phyloP scores from a whole-genome alignment of 2,113 vertebrate species.

The Tautogolabrus adspersus region DNA sequence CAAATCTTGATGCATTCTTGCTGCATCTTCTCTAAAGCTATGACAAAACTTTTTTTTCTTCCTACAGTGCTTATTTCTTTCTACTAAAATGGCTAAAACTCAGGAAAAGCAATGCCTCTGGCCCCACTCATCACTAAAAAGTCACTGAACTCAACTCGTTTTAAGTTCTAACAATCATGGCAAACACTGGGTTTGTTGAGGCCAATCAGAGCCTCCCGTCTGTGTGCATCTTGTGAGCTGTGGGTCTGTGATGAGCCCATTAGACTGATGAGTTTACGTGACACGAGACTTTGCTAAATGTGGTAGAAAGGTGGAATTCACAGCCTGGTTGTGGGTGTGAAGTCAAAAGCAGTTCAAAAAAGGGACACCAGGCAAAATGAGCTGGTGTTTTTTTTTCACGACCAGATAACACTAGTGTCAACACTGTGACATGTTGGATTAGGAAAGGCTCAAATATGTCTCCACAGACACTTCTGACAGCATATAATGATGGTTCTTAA shows the following conservation, averaged over 20 bases:
- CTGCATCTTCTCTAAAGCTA: conserved; percentile 12
- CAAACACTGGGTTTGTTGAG: not conserved
- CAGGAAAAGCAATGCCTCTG: not conserved
- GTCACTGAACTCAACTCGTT: no score
- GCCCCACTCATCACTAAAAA: no score
- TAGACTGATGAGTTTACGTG: conserved; percentile 9
- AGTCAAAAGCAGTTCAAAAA: conserved; percentile 69
- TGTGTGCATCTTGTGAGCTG: not conserved
- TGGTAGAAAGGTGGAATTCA: conserved; percentile 15
- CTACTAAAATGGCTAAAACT: not conserved
- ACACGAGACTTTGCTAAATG: not conserved
- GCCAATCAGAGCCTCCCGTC: not conserved
- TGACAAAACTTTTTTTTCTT: conserved; percentile 15
- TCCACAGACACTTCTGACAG: conserved; percentile 3
- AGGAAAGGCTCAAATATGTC: conserved; percentile 14
- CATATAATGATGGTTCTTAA: not conserved
- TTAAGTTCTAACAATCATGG: no score
- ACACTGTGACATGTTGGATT: conserved; percentile 53
- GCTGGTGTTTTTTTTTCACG: conserved; percentile 49
- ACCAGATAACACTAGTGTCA: conserved; percentile 36
- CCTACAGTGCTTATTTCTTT: no score
- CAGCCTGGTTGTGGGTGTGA: conserved; percentile 56
- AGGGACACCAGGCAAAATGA: conserved; percentile 24
- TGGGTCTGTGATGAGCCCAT: conserved; percentile 20
- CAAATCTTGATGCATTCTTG: conserved; percentile 14